phyloP scores from a whole-genome alignment of 1,140 invertebrate genomes.

The Portunus trituberculatus region DNA sequence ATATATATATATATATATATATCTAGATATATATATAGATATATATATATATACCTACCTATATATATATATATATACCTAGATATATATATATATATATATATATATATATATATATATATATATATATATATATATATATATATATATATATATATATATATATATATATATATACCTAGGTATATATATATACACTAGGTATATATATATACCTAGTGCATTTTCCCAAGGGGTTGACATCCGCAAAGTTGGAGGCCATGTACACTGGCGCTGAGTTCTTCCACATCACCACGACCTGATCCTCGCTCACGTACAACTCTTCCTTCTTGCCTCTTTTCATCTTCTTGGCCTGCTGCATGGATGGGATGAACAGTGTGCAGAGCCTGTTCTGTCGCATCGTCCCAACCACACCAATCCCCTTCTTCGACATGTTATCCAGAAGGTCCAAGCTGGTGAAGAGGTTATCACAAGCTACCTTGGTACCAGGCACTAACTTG shows the following conservation, averaged over 20 bases:
- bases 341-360: not conserved
- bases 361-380: not conserved
- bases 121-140: no score
- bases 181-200: no score
- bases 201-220: not conserved
- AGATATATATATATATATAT: not conserved
- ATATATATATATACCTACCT: no score
- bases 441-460: not conserved
- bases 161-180: no score
- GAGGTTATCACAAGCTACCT: not conserved
- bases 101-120: conserved; percentile 19
- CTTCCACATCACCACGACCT: not conserved
- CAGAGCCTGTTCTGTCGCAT: not conserved
- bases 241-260: not conserved
- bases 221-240: not conserved
- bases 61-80: not conserved
- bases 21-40: no score
- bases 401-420: not conserved
- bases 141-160: no score
- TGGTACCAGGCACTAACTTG: not conserved
- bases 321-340: not conserved
- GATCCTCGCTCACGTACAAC: not conserved
- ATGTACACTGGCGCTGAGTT: not conserved
- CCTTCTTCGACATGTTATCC: not conserved
- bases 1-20: no score